Evolutionary conservation across 2,797 vertebrate genomes (phyloP).

Genomic region (Rhincodon typus): DNA sequence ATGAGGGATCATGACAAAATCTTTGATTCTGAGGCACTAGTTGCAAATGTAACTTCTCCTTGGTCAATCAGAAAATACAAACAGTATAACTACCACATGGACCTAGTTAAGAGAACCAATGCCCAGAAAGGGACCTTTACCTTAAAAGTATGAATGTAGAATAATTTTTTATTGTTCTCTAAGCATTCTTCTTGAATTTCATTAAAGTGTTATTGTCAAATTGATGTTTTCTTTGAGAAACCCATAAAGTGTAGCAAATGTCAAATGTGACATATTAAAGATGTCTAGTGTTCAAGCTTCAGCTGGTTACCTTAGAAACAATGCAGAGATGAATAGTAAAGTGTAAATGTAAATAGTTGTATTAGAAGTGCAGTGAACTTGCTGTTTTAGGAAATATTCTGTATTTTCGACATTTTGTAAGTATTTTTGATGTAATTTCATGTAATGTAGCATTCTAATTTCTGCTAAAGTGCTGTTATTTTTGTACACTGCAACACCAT

Average conservation of each 20-base stretch:
- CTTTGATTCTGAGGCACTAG: not conserved
- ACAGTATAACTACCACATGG: not conserved
- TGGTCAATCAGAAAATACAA: not conserved
- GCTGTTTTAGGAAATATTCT: constrained; percentile 28
- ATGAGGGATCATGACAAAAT: not conserved
- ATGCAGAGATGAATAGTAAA: not conserved
- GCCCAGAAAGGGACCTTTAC: not conserved
- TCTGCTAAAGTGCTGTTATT: constrained; percentile 36
- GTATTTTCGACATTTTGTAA: constrained; percentile 33
- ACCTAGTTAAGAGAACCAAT: constrained; percentile 7
- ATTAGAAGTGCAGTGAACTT: constrained; percentile 5
- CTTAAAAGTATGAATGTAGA: not conserved
- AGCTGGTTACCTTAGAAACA: not conserved
- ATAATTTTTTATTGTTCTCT: not conserved
- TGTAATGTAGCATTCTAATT: constrained; percentile 32
- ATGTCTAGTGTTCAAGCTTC: constrained; percentile 25
- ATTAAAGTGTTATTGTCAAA: not conserved
- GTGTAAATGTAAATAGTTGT: constrained; percentile 13
- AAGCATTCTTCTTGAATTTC: not conserved
- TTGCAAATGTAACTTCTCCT: not conserved
- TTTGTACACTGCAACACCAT: constrained; percentile 32
- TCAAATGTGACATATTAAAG: not conserved
- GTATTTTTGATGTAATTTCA: constrained; percentile 28
- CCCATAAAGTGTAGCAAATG: constrained; percentile 11
- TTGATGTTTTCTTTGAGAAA: constrained; percentile 21